Percentiles rank a stretch among this genome's conserved stretches.
Conservation (phyloP, 2,797 vertebrate genomes). For the Cirrhinus molitorella region DNA sequence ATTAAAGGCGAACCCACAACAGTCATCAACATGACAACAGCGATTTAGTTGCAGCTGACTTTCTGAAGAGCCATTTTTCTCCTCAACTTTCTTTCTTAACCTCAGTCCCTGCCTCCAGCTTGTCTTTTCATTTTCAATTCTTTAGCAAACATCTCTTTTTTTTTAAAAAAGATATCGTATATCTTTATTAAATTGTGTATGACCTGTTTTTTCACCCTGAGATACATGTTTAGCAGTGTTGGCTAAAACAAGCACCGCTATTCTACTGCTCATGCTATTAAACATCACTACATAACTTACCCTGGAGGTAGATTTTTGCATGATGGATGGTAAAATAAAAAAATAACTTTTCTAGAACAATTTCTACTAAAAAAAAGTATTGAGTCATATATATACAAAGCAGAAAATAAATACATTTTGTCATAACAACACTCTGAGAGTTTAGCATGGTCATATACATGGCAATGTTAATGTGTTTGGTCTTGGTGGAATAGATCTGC, state of each 20-base stretch:
- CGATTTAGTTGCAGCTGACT: slow-evolving; percentile 68
- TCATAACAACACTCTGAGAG: background rate
- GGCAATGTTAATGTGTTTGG: background rate
- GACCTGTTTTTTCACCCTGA: background rate
- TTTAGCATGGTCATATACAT: background rate
- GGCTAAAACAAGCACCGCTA: background rate
- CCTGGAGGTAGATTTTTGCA: background rate
- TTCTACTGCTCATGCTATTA: background rate
- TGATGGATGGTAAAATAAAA: background rate
- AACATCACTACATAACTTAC: slow-evolving; percentile 5
- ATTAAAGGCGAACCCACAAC: slow-evolving; percentile 73
- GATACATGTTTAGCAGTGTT: background rate
- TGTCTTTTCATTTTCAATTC: slow-evolving; percentile 1
- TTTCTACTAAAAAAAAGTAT: background rate
- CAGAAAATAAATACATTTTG: background rate
- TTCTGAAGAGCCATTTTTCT: slow-evolving; percentile 46
- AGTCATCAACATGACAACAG: slow-evolving; percentile 73
- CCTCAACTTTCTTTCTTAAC: slow-evolving; percentile 11
- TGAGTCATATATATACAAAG: background rate
- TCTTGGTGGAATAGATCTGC: too few species aligned
- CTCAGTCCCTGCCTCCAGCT: slow-evolving; percentile 19
- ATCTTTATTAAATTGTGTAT: background rate
- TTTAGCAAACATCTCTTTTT: slow-evolving; percentile 57
- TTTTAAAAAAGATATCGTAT: too few species aligned
- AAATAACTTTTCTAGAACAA: background rate